Evolutionary conservation across 2,888 invertebrate genomes (phyloP).

Genomic region (Pseudococcus longispinus): DNA sequence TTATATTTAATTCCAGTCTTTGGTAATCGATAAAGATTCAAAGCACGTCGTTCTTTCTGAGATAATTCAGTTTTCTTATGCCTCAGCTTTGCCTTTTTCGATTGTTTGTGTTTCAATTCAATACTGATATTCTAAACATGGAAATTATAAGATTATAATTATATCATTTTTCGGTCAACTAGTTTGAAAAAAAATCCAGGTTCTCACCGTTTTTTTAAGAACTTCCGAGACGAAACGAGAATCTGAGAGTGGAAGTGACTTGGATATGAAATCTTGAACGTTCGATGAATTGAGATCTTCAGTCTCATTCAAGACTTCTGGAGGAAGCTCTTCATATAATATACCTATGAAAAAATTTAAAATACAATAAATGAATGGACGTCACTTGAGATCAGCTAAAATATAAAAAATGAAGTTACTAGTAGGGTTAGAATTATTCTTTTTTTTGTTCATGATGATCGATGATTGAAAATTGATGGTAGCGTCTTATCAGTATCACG

Average conservation of each 20-base stretch:
- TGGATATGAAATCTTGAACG: slow-evolving; percentile 21
- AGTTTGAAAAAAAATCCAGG: background rate
- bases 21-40: slow-evolving; percentile 72
- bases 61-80: slow-evolving; percentile 33
- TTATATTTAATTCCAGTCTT: slow-evolving; percentile 70
- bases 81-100: slow-evolving; percentile 20
- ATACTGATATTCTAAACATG: slow-evolving; percentile 33
- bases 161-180: background rate
- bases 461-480: no score
- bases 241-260: slow-evolving; percentile 20
- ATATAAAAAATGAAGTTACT: no score
- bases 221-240: background rate
- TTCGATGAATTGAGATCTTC: background rate
- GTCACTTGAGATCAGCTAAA: no score
- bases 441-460: no score
- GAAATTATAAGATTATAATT: background rate
- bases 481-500: no score
- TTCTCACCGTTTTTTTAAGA: slow-evolving; percentile 8
- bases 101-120: background rate
- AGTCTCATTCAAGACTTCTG: background rate
- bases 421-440: no score
- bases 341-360: background rate
- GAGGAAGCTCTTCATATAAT: slow-evolving; percentile 47
- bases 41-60: slow-evolving; percentile 61
- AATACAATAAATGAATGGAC: background rate